A percentile compares a stretch with the other conserved stretches of the same genome.
These are phyloP conservation scores for Anguilla marmorata DNA, from an alignment of 2,797 vertebrate species.

Conservation along the genomic window DNA sequence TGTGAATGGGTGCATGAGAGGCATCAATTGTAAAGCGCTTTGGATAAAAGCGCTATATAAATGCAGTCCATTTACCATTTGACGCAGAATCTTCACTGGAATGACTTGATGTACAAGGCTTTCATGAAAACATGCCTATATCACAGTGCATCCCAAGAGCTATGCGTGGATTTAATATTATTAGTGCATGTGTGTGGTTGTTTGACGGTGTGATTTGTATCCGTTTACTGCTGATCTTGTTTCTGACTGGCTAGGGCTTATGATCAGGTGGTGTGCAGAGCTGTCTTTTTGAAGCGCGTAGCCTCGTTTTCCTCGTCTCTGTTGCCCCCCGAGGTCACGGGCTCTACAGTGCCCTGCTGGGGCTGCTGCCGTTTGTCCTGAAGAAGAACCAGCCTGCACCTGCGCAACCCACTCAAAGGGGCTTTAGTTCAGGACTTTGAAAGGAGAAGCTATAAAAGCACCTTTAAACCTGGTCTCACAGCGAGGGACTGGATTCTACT, in stretches of 20 bases:
- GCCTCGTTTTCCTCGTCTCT: constrained; percentile 10
- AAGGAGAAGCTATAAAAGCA: not conserved
- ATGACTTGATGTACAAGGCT: not conserved
- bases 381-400: not conserved
- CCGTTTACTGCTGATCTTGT: not conserved
- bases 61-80: no score
- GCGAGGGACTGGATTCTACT: not conserved
- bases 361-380: not conserved
- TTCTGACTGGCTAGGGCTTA: not conserved
- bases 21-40: no score
- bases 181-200: not conserved
- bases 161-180: not conserved
- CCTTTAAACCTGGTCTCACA: not conserved
- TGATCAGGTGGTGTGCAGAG: not conserved
- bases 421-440: not conserved
- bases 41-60: no score
- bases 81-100: not conserved
- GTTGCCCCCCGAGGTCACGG: not conserved
- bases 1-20: no score
- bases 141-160: not conserved
- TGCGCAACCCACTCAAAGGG: not conserved
- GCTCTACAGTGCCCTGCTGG: not conserved
- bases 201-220: not conserved
- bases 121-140: not conserved
- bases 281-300: not conserved